These are phyloP conservation scores for Pseudorasbora parva DNA, from an alignment of 2,113 vertebrate species.

Conservation along the genomic window DNA sequence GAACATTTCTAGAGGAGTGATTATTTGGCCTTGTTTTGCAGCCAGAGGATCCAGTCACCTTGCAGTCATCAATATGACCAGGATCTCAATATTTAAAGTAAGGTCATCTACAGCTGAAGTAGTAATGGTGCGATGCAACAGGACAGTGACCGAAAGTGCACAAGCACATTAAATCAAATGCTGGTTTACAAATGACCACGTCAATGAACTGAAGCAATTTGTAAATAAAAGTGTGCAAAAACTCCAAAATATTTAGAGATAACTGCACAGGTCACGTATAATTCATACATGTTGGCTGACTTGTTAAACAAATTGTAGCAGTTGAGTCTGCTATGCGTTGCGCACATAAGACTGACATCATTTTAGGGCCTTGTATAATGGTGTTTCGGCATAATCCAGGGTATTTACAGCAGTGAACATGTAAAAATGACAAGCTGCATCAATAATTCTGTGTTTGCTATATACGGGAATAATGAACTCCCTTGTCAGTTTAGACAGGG, in stretches of 20 bases:
- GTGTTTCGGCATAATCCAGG: neutral
- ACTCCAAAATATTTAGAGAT: neutral
- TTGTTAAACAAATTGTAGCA: too few relatives aligned
- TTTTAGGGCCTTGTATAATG: neutral
- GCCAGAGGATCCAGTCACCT: neutral
- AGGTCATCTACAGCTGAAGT: neutral
- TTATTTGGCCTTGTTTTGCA: constrained; percentile 10
- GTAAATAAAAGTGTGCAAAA: neutral
- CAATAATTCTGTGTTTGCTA: neutral
- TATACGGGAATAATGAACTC: constrained; percentile 13
- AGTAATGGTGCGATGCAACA: neutral
- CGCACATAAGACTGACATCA: too few relatives aligned
- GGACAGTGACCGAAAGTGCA: constrained; percentile 14
- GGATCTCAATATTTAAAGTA: neutral
- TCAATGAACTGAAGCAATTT: neutral
- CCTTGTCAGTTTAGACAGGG: neutral
- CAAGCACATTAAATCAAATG: neutral
- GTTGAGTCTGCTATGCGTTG: too few relatives aligned
- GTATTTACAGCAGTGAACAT: neutral
- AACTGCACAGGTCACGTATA: too few relatives aligned
- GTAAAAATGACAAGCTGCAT: neutral
- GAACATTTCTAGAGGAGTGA: neutral
- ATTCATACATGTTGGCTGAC: too few relatives aligned
- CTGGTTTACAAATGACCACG: neutral
- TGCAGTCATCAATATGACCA: neutral